Evolutionary conservation across 2,113 vertebrate species (phyloP), one percentile per base, ranked within the genome.

Genomic region (Syngnathus floridae): DNA sequence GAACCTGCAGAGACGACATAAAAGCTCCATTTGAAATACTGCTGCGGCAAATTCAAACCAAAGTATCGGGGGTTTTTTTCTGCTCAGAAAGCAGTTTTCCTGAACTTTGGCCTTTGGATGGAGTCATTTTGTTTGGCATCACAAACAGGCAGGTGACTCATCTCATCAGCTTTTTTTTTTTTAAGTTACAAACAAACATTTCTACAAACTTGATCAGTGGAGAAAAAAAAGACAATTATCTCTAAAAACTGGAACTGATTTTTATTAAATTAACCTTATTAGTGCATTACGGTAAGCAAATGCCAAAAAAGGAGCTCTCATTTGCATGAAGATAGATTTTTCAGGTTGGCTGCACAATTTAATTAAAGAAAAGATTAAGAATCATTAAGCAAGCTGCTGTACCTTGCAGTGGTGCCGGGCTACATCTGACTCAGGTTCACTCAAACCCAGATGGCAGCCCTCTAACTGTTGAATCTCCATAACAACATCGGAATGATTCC

Each of bases 301-400:
- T 98, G 95, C 94, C 95, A 98, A 97, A 97, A 87, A 97, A 94
- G 83, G 86, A 89, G 92, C 93, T 93, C 95, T 97, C 95, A 98
- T 98, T 98, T 98, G 95, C 96, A 98, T 99, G 95, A 98, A 98
- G 96, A 99, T 99, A 96, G 96, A 98, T 99, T 99, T 99, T 99
- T 99, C 94, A 98, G 95, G 96, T 97, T 95, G 96, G 93, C 95
- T 99, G 96, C 96, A 95, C 97, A 95, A 97, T 98, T 99, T 99
- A 98, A 98, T 99, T 99, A 99, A 99, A 98, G 95, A 97, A 99
- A 96, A 98, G 95, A 99, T 98, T 99, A 99, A 96, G 95, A 99
- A 97, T 98, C 96, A 98, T 99, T 99, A 99, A 95, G 94, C 94
- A 93, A 96, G 96, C 95, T 93, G 94, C 94, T 95, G 91, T 98